Conservation (phyloP, 2,797 vertebrate species). For the Takifugu rubripes region DNA sequence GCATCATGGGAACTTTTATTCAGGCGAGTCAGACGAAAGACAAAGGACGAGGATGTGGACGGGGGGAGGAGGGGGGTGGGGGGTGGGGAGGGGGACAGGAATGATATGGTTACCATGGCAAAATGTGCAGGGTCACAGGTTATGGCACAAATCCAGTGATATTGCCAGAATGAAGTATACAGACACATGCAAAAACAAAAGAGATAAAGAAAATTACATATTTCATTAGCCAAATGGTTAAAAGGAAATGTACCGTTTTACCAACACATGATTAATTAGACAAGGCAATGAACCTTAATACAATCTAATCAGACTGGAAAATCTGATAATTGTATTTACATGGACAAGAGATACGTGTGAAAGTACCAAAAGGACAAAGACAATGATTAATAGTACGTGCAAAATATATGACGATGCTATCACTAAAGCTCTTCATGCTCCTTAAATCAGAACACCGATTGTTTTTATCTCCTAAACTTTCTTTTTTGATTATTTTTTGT, state of each 20-base stretch:
- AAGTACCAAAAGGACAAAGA: slow-evolving; percentile 52
- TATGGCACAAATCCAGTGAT: slow-evolving; percentile 91
- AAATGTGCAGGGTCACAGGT: slow-evolving; percentile 86
- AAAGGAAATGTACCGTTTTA: slow-evolving; percentile 40
- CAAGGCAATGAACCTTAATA: slow-evolving; percentile 68
- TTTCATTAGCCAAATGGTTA: slow-evolving; percentile 45
- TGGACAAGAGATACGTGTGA: slow-evolving; percentile 58
- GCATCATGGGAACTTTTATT: slow-evolving; percentile 99
- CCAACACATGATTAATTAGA: slow-evolving; percentile 56
- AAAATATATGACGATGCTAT: not conserved
- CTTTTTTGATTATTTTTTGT: no score
- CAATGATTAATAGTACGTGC: slow-evolving; percentile 5
- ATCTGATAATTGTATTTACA: slow-evolving; percentile 77
- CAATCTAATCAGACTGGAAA: slow-evolving; percentile 73
- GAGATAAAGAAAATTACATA: slow-evolving; percentile 64
- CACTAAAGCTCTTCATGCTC: not conserved
- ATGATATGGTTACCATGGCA: slow-evolving; percentile 88
- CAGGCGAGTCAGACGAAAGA: slow-evolving; percentile 92
- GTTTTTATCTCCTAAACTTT: no score
- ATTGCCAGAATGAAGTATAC: slow-evolving; percentile 84
- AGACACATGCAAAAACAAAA: slow-evolving; percentile 83
- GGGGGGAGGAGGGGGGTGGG: slow-evolving; percentile 69
- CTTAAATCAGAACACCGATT: no score
- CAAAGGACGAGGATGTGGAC: slow-evolving; percentile 83
- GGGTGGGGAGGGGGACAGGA: slow-evolving; percentile 75